Evolutionary conservation across 2,888 invertebrate genomes (phyloP), one percentile per base, ranked within the genome.

Genomic region (Boloria euphrosyne): DNA sequence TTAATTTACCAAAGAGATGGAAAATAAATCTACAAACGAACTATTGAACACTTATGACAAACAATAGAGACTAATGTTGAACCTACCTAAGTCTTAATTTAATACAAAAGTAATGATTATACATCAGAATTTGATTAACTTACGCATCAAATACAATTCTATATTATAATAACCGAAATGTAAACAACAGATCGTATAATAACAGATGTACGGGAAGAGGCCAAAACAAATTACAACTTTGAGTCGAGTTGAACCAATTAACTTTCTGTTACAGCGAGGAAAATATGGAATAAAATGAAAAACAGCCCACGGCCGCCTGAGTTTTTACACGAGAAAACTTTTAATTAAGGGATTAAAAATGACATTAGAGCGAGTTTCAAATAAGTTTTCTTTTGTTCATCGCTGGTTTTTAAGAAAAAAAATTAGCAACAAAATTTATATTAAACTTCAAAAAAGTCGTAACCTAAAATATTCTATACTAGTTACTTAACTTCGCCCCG

Each of bases 281-380:
- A 88, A 91, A 90, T 90, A 90, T 90, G 87, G 84, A 90, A 89
- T 87, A 88, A 90, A 90, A 90, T 85, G 87, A 85, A 89, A 88
- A 88, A 88, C 86, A 85, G 84, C 87, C 84, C 77, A 80, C 80
- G 82, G 85, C 81, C 78, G 76, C 71, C 74, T 69, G 80, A 78
- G 78, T 84, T 85, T 88, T 87, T 87, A 82, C 82, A 80, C 78
- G 74, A 82, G 71, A 76, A 83, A 91, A 91, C 87, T 91, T 91
- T 92, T 91, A 92, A 91, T 90, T 90, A 92, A 89, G 87, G 90
- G 88, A 89, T 90, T 89, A 90, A 90, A 91, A 90, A 89, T 90
- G 90, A 89, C 89, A 91, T 90, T 88, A 89, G 80, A 88, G 81
- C 78, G 83, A 87, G 89, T 84, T 88, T 75, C 84, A 78, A 84